Conservation (phyloP, 2,797 vertebrate species). For the Uromys caudimaculatus region DNA sequence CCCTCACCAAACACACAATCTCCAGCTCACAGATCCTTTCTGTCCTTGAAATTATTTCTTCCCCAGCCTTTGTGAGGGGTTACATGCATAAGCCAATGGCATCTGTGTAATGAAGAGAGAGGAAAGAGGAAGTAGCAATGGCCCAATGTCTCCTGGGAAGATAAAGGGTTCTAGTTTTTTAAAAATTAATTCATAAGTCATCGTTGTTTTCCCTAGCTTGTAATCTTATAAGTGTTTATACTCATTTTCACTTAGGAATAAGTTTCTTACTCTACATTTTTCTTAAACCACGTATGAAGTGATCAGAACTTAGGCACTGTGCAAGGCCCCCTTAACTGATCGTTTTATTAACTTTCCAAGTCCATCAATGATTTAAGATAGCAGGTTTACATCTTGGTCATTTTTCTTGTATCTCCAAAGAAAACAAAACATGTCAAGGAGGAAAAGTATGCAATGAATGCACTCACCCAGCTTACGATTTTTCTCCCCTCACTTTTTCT, state of each 20-base stretch:
- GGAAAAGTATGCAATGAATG: conserved; percentile 73
- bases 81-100: not conserved
- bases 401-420: conserved; percentile 74
- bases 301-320: not conserved
- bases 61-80: not conserved
- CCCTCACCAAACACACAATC: not conserved
- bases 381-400: conserved; percentile 60
- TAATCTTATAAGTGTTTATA: not conserved
- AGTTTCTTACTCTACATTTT: not conserved
- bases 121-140: not conserved
- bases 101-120: not conserved
- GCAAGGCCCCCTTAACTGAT: conserved; percentile 2
- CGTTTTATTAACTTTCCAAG: conserved; percentile 20
- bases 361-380: conserved; percentile 60
- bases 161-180: not conserved
- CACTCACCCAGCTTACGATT: conserved; percentile 52
- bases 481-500: not conserved
- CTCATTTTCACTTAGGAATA: not conserved
- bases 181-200: conserved; percentile 26
- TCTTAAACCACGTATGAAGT: not conserved
- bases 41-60: not conserved
- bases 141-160: not conserved
- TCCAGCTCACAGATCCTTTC: not conserved
- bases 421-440: conserved; percentile 78
- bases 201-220: not conserved